A percentile compares a stretch with the other conserved stretches of the same genome.
phyloP scores from a whole-genome alignment of 2,113 vertebrate species.

The Neotragus moschatus region DNA sequence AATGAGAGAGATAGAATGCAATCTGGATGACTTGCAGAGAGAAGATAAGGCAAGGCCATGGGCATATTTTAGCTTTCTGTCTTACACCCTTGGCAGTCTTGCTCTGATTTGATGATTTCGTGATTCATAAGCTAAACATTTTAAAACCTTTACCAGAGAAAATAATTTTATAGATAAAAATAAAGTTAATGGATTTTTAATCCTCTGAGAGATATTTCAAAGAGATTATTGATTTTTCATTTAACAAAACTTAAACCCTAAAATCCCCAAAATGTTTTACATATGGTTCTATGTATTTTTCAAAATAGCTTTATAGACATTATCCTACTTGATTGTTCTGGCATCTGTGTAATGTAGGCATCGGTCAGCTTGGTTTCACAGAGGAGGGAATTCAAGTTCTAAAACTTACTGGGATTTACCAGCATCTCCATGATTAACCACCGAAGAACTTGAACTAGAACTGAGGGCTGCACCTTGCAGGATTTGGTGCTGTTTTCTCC shows the following conservation, averaged over 20 bases:
- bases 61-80: not conserved
- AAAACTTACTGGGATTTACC: not conserved
- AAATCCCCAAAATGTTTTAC: not conserved
- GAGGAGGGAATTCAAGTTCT: not conserved
- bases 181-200: not conserved
- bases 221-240: not conserved
- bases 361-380: not conserved
- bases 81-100: not conserved
- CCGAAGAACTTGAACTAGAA: not conserved
- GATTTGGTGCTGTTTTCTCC: not conserved
- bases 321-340: not conserved
- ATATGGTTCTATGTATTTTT: not conserved
- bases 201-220: not conserved
- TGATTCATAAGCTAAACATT: not conserved
- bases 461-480: not conserved
- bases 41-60: not conserved
- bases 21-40: not conserved
- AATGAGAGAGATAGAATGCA: not conserved
- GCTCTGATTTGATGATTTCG: not conserved
- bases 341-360: not conserved
- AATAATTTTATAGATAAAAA: not conserved
- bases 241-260: not conserved
- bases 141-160: not conserved
- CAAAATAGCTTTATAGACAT: not conserved
- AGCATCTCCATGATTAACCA: not conserved